Evolutionary conservation across 2,113 vertebrate genomes (phyloP), one percentile per base, ranked within the genome.

Genomic region (Halichoerus grypus): DNA sequence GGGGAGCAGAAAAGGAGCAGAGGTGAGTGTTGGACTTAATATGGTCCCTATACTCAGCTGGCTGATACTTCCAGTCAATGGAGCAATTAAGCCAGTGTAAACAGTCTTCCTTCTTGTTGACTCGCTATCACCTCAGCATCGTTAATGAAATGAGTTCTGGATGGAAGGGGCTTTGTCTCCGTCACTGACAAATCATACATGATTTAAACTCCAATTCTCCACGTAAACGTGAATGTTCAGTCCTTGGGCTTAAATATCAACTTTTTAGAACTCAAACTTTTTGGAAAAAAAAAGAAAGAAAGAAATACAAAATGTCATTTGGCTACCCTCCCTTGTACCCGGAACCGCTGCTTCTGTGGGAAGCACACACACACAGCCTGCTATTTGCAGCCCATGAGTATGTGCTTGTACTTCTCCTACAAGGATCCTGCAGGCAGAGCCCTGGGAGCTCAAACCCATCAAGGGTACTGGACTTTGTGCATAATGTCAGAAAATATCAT

Each of bases 211-310:
- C 59, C 28, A 61, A n/a, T 51, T 77, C 19, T 93, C 28, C 39
- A 80, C 0, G 19, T 7, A 9, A 89, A 79, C 4, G 0, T 85
- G 51, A 95, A 63, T 33, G 21, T 33, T 89, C n/a, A 9, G 12
- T 46, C 57, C 8, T 69, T 87, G 74, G 63, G 28, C 86, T 72
- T 94, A 83, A 91, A 71, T 26, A 42, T 1, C 24, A 79, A 92
- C 72, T 83, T 95, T 67, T 46, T 15, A 95, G 71, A 86, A 80
- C 16, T 79, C 61, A 76, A 90, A 82, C 49, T 61, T 55, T 63
- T 4, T 55, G 14, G 0, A 7, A 33, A 65, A 67, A 67, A 8
- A 24, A 82, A 65, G 46, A 46, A 46, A 46, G 46, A 82, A 86
- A 36, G 0, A 19, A 74, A 57, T 7, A 21, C 36, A 28, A 88